Base-by-base conservation (phyloP, 23 tunicate genomes). In the Botrylloides violaceus region DNA sequence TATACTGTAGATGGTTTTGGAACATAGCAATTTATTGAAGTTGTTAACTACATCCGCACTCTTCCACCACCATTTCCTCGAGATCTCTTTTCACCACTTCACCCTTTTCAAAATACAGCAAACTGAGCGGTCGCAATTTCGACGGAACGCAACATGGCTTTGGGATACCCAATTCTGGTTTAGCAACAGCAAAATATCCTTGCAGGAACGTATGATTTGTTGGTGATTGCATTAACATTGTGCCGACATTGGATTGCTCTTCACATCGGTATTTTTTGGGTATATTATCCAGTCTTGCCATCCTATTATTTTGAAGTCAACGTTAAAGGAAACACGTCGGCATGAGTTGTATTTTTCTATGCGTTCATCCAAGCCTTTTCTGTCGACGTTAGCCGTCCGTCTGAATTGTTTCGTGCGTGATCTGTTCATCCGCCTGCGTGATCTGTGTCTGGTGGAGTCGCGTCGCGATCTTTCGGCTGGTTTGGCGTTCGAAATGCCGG, bases 231-330 rank as follows among this genome's bases (percentile, higher is more conserved):
- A 27, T 77, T n/a, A 33, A 36, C 34, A 36, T 70, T 3, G 59
- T 36, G 0, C 79, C 64, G 29, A 49, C 28, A 26, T 50, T 72
- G 76, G 83, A 84, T 2, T 63, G 61, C 0, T 83, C 92, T 5
- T 49, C 80, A 59, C 92, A 84, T 38, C 80, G 36, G 70, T 72
- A 84, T 4, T 64, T 76, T 34, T 56, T 72, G 92, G 92, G 77
- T 70, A 73, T 50, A 84, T 50, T 34, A 84, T 84, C 92, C 92
- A 84, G 61, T 81, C 70, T 20, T 76, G 83, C 92, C 92, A 84
- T 9, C 92, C 92, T 33, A 84, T 73, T 32, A 72, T 78, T 23
- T 84, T 83, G 57, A 84, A 84, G 72, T 84, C 92, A 0, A 84
- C 63, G n/a, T n/a, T n/a, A n/a, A n/a, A n/a, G n/a, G n/a, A n/a